Conservation (phyloP, 2,888 invertebrate species). For the Acholoe squamosa region DNA sequence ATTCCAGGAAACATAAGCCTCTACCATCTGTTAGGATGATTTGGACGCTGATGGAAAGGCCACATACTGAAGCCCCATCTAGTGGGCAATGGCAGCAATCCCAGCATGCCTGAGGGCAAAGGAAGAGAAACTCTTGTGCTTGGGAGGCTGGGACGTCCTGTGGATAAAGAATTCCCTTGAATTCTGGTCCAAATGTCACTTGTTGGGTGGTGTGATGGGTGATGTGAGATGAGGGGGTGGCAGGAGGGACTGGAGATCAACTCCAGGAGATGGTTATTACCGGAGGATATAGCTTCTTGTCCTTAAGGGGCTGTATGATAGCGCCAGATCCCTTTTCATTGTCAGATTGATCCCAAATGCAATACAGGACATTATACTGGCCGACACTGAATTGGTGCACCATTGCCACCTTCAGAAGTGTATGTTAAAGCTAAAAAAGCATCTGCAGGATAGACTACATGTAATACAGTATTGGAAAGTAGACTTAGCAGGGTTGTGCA, state of each 20-base stretch:
- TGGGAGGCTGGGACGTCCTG: conserved; percentile 6
- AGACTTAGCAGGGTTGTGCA: too few species aligned
- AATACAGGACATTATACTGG: too few species aligned
- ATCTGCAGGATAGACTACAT: too few species aligned
- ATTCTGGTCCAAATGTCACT: background rate
- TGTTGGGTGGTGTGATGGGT: conserved; percentile 22
- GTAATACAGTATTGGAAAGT: too few species aligned
- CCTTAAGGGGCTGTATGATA: background rate
- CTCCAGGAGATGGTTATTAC: background rate
- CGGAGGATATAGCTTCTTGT: background rate
- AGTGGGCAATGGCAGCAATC: background rate
- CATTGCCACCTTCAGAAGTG: too few species aligned
- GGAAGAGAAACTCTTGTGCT: background rate
- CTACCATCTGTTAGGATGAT: background rate
- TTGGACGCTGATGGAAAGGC: background rate
- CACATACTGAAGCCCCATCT: background rate
- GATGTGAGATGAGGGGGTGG: background rate
- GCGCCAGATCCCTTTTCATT: too few species aligned
- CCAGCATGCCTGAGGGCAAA: conserved; percentile 14
- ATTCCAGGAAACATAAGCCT: background rate
- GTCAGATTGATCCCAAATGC: too few species aligned
- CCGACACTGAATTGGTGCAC: too few species aligned
- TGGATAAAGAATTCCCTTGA: background rate
- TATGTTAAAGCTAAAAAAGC: too few species aligned
- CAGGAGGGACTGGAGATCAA: background rate